Base-by-base conservation (phyloP, 2,113 vertebrate species). In the Chlorodrepanis virens region DNA sequence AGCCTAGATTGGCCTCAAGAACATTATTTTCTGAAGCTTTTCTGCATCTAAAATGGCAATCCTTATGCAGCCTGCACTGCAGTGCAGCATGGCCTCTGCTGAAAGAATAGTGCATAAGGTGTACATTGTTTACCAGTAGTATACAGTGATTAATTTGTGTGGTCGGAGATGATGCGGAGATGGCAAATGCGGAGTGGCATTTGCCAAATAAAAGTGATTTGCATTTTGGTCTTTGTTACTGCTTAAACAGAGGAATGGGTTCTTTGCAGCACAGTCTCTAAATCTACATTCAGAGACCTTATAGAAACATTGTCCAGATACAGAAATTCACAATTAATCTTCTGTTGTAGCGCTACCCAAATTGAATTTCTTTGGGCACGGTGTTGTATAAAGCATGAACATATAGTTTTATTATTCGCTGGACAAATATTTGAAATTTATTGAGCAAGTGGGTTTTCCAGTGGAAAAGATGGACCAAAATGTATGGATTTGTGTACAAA, bases 341-440 rank as follows among this genome's bases (percentile, higher is more conserved):
- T 90, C 79, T 72, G 15, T 93, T 90, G 83, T 64, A 33, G 4
- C 40, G 28, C 45, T 86, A 61, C 22, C 22, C 22, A 93, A 91
- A 91, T 50, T 88, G 11, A 91, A 82, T 92, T 89, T 59, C 45
- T 91, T 92, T 89, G 50, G 40, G 39, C 64, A 11, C 27, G 74
- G 13, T 45, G 37, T 79, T 83, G 37, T 23, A 57, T 39, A 22
- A 40, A 45, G 29, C 5, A 16, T 52, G n/a, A 76, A 52, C 23
- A 37, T 42, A 19, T 2, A n/a, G 12, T 88, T 95, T 87, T 69
- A 65, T 87, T 87, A 39, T 94, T 94, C 16, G 28, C 19, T 63
- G 50, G n/a, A 42, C 29, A 78, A 25, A 67, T 68, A 50, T 45
- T 69, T 72, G 39, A 83, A 78, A 96, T 95, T 92, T 95, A 90